Evolutionary conservation across 2,888 invertebrate genomes (phyloP).

Genomic region (Epirrhoe alternata): DNA sequence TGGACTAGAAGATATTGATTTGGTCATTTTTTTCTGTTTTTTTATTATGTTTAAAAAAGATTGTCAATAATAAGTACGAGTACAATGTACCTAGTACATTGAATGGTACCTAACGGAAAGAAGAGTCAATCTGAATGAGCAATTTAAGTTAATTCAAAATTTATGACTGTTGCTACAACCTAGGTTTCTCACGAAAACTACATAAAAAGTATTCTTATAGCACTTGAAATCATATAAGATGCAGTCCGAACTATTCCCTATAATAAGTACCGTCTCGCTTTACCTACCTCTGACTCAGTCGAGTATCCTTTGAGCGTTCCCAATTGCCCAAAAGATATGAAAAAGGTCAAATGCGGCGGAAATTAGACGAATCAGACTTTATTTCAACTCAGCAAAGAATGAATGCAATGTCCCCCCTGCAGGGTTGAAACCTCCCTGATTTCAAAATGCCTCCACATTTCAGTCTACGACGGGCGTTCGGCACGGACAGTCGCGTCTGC

Average conservation of each 20-base stretch:
- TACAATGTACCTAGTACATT: too few species aligned
- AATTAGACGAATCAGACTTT: constrained; percentile 59
- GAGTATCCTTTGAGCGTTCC: constrained; percentile 47
- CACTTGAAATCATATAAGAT: constrained; percentile 7
- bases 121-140: too few species aligned
- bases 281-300: constrained; percentile 27
- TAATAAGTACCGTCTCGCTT: constrained; percentile 28
- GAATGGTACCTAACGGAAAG: too few species aligned
- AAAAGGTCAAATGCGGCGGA: constrained; percentile 64
- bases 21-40: background rate
- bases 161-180: background rate
- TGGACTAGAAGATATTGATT: constrained; percentile 5
- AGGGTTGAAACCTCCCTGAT: constrained; percentile 55
- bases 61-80: too few species aligned
- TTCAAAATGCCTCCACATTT: constrained; percentile 51
- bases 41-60: too few species aligned
- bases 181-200: too few species aligned
- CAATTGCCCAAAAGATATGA: constrained; percentile 53
- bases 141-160: too few species aligned
- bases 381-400: constrained; percentile 48
- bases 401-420: constrained; percentile 57
- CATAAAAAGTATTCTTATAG: background rate
- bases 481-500: constrained; percentile 46
- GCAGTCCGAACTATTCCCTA: constrained; percentile 8
- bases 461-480: constrained; percentile 60